These are phyloP conservation scores for Mantis religiosa DNA, from an alignment of 2,888 invertebrate genomes.

Conservation along the genomic window DNA sequence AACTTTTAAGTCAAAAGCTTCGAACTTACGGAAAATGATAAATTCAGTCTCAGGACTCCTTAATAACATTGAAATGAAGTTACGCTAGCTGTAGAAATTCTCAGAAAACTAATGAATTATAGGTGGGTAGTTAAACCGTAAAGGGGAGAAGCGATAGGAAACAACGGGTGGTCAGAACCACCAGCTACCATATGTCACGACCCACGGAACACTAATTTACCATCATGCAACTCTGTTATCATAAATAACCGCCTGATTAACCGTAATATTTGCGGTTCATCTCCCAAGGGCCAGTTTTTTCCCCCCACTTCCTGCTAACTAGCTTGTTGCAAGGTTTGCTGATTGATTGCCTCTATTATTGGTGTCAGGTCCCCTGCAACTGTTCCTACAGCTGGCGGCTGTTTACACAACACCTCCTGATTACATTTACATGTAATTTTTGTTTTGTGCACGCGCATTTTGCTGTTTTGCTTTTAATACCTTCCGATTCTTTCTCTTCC, in stretches of 20 bases:
- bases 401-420: neutral
- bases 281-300: neutral
- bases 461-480: neutral
- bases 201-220: neutral
- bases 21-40: too few relatives aligned
- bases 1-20: too few relatives aligned
- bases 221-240: neutral
- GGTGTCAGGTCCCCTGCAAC: neutral
- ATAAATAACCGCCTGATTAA: neutral
- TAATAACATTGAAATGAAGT: too few relatives aligned
- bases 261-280: neutral
- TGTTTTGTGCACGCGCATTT: neutral
- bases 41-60: too few relatives aligned
- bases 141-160: neutral
- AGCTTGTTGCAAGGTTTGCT: neutral
- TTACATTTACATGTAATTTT: neutral
- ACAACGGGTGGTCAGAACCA: neutral
- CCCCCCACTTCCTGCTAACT: neutral
- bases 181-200: neutral
- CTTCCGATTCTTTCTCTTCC: neutral
- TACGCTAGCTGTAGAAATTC: too few relatives aligned
- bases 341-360: neutral
- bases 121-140: neutral
- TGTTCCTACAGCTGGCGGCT: neutral
- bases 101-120: too few relatives aligned